A percentile compares a stretch with the other conserved stretches of the same genome.
Evolutionary conservation across 2,797 vertebrate genomes (phyloP).

Genomic region (Enteromius thamalakanensis): DNA sequence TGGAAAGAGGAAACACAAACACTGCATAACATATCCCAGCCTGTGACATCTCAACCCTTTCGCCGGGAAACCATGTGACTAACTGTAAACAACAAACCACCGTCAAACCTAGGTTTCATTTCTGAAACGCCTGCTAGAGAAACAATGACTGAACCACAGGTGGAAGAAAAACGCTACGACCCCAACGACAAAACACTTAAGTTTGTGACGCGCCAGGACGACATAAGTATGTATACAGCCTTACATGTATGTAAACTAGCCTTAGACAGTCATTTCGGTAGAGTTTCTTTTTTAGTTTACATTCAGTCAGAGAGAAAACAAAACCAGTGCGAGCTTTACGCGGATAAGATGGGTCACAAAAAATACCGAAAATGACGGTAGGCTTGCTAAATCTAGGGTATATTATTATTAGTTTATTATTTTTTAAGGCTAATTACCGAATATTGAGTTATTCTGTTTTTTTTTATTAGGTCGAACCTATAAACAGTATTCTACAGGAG

Average conservation of each 20-base stretch:
- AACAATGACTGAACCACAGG: conserved; percentile 37
- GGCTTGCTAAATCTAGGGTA: too few relatives aligned
- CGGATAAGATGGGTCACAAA: too few relatives aligned
- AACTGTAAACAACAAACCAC: not conserved
- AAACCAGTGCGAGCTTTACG: not conserved
- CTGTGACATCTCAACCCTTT: not conserved
- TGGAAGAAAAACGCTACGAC: conserved; percentile 65
- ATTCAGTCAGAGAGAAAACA: not conserved
- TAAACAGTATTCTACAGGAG: not conserved
- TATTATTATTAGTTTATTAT: too few relatives aligned
- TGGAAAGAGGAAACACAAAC: not conserved
- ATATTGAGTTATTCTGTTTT: not conserved
- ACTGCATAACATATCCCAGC: not conserved
- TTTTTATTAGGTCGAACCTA: too few relatives aligned
- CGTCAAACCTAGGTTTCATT: not conserved
- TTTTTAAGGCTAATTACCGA: not conserved
- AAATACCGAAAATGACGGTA: too few relatives aligned
- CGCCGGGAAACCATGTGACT: not conserved
- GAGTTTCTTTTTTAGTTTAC: not conserved
- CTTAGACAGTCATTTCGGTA: not conserved
- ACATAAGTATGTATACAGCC: conserved; percentile 54
- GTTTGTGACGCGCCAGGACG: conserved; percentile 73
- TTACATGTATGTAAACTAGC: not conserved
- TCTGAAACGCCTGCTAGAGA: not conserved
- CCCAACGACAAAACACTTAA: conserved; percentile 67